Evolutionary conservation across 2,888 invertebrate genomes (phyloP).

Genomic region (Drosophila antonietae): DNA sequence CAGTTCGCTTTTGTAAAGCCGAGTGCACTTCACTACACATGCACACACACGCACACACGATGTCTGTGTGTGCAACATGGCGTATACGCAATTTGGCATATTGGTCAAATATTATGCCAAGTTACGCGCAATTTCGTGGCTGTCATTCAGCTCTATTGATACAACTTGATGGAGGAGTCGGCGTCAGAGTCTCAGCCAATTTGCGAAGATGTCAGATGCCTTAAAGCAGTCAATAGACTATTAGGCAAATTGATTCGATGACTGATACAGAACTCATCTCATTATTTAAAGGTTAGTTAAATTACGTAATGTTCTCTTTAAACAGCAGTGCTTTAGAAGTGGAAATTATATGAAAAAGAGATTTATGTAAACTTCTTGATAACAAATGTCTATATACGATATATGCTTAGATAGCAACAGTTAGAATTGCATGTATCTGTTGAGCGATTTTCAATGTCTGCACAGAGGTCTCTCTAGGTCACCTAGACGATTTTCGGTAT

Average conservation of each 20-base stretch:
- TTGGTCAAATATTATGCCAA: constrained; percentile 76
- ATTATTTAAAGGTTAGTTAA: neutral
- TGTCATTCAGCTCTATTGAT: constrained; percentile 23
- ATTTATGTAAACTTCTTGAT: too few species aligned
- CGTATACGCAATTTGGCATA: constrained; percentile 72
- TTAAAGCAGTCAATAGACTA: neutral
- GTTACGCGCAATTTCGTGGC: constrained; percentile 76
- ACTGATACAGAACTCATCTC: neutral
- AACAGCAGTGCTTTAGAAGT: too few species aligned
- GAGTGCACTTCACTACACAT: constrained; percentile 30
- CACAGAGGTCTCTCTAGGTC: too few species aligned
- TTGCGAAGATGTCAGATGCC: neutral
- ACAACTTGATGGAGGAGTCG: neutral
- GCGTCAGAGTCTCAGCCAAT: constrained; percentile 1
- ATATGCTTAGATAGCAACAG: too few species aligned
- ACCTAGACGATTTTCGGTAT: too few species aligned
- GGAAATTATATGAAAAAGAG: too few species aligned
- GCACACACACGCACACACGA: neutral
- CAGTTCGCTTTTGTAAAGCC: constrained; percentile 33
- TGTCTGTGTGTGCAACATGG: constrained; percentile 46
- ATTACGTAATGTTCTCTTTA: too few species aligned
- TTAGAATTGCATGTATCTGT: too few species aligned
- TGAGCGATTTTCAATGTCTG: too few species aligned
- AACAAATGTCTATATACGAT: too few species aligned
- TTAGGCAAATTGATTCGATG: neutral